Evolutionary conservation across 1,140 invertebrate species (phyloP).

Genomic region (Sitobion miscanthi): DNA sequence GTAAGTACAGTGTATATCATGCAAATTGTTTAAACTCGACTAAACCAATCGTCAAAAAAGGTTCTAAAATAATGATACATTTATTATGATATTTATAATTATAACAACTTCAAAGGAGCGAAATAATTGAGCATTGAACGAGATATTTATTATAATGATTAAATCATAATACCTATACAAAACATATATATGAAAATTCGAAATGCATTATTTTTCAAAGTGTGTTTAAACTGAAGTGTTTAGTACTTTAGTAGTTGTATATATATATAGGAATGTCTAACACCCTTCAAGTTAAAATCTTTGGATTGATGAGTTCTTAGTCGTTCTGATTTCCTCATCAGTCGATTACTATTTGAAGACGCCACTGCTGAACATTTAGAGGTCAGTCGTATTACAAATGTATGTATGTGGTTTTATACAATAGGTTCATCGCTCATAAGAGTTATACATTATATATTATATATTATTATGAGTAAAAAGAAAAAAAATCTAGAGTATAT

Average conservation of each 20-base stretch:
- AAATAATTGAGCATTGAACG: neutral
- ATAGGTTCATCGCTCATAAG: neutral
- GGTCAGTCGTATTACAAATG: neutral
- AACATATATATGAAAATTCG: neutral
- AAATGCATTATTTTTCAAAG: neutral
- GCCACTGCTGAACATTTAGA: slow-evolving; percentile 7
- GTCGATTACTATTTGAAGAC: neutral
- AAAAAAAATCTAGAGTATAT: neutral
- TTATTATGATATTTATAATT: neutral
- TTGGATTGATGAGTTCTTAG: neutral
- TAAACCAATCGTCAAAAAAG: neutral
- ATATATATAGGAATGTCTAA: neutral
- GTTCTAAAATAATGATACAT: neutral
- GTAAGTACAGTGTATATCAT: neutral
- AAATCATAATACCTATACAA: neutral
- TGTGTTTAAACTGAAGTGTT: neutral
- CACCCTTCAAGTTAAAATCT: neutral
- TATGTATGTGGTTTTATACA: neutral
- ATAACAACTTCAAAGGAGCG: neutral
- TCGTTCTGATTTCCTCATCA: neutral
- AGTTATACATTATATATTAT: neutral
- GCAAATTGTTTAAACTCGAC: neutral
- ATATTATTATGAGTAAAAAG: neutral
- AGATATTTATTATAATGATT: neutral
- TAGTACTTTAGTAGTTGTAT: too few species aligned